Evolutionary conservation across 30 jellyfish, hydroid and myxozoan genomes (phyloP).

Genomic region (Cassiopea andromeda): DNA sequence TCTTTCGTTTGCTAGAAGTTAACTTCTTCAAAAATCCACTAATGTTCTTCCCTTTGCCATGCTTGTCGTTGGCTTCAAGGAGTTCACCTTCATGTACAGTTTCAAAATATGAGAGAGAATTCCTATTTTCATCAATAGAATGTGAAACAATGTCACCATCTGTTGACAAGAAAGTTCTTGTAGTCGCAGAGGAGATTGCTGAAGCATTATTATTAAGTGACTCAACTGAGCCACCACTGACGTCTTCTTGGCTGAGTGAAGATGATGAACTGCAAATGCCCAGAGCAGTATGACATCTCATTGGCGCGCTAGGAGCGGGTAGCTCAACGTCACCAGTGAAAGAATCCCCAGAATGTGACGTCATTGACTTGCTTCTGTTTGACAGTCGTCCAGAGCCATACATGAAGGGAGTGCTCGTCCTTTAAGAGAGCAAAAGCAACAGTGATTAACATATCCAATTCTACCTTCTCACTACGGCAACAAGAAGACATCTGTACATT

Average conservation of each 20-base stretch:
- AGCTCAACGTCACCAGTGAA: slow-evolving; percentile 61
- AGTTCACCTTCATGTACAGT: slow-evolving; percentile 69
- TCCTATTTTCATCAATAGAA: slow-evolving; percentile 61
- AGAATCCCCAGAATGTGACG: slow-evolving; percentile 91
- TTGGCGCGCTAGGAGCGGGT: slow-evolving; percentile 73
- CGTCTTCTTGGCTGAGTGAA: slow-evolving; percentile 75
- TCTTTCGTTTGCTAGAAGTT: slow-evolving; percentile 73
- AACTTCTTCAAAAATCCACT: slow-evolving; percentile 83
- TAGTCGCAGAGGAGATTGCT: slow-evolving; percentile 43
- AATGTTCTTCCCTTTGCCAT: slow-evolving; percentile 66
- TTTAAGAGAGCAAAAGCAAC: neutral
- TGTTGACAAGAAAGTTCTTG: slow-evolving; percentile 37
- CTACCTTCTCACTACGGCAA: no score
- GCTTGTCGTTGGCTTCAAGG: slow-evolving; percentile 49
- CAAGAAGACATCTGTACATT: no score
- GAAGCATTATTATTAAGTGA: slow-evolving; percentile 50
- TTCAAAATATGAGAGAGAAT: slow-evolving; percentile 39
- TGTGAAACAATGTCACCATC: slow-evolving; percentile 26
- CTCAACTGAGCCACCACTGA: slow-evolving; percentile 59
- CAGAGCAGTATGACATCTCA: slow-evolving; percentile 90
- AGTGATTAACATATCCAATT: no score
- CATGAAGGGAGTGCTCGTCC: slow-evolving; percentile 65
- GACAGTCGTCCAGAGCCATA: slow-evolving; percentile 86
- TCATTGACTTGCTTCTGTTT: slow-evolving; percentile 88
- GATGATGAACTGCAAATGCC: slow-evolving; percentile 86